Percentiles rank a stretch among this genome's conserved stretches.
Conservation (phyloP, 2,888 invertebrate species). For the Pogonocherus hispidulus region DNA sequence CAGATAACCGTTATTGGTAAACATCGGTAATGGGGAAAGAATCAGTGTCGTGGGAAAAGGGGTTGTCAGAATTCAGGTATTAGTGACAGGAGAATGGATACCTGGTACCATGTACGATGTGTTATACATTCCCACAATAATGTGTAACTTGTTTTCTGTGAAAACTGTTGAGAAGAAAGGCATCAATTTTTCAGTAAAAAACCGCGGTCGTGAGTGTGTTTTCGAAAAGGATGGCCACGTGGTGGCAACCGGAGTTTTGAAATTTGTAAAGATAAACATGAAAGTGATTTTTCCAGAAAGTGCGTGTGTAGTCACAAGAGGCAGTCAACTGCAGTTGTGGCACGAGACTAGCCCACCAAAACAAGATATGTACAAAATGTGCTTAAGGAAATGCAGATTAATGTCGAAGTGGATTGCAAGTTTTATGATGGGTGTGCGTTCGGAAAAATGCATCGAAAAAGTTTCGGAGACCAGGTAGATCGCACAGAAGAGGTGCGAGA, state of each 20-base stretch:
- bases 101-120: conserved; percentile 24
- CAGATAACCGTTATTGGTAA: not conserved
- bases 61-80: conserved; percentile 30
- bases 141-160: conserved; percentile 36
- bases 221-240: too few relatives aligned
- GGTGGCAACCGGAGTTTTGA: too few relatives aligned
- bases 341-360: conserved; percentile 46
- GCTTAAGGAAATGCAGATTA: conserved; percentile 32
- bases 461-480: conserved; percentile 32
- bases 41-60: conserved; percentile 1
- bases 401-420: conserved; percentile 30
- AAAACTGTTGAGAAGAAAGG: conserved; percentile 30
- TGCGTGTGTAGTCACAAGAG: not conserved
- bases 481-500: conserved; percentile 13
- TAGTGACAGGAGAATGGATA: conserved; percentile 37
- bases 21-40: too few relatives aligned
- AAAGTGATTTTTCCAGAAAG: not conserved
- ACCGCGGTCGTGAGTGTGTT: conserved; percentile 24
- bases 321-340: conserved; percentile 37
- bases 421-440: conserved; percentile 41
- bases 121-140: conserved; percentile 19
- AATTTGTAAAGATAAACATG: conserved; percentile 2
- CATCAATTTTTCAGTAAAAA: conserved; percentile 25
- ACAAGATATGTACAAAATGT: conserved; percentile 43
- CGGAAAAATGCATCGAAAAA: conserved; percentile 45